phyloP scores from a whole-genome alignment of 2,797 vertebrate genomes.

The Discoglossus pictus region DNA sequence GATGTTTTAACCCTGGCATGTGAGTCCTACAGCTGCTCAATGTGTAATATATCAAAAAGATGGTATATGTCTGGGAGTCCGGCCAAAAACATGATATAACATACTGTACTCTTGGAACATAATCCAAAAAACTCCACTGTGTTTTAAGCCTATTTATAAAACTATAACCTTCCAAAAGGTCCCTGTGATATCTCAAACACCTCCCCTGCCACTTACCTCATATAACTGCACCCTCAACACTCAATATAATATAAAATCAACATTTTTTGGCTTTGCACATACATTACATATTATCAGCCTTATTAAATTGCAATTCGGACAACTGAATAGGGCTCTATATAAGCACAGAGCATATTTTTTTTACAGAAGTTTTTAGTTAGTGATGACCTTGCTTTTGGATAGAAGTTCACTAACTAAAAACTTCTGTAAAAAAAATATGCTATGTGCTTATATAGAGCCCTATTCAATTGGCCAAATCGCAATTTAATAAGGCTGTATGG shows the following conservation, averaged over 20 bases:
- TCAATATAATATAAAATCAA: neutral
- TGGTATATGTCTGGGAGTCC: conserved; percentile 39
- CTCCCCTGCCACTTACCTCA: conserved; percentile 13
- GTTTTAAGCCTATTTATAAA: conserved; percentile 48
- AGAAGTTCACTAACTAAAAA: too few species aligned
- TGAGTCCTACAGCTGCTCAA: conserved; percentile 19
- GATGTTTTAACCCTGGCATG: conserved; percentile 13
- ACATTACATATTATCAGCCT: too few species aligned
- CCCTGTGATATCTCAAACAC: conserved; percentile 31
- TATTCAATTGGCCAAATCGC: too few species aligned
- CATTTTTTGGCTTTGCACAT: too few species aligned
- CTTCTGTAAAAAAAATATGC: too few species aligned
- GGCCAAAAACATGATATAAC: conserved; percentile 33
- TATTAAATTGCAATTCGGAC: too few species aligned
- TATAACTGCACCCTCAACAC: conserved; percentile 8
- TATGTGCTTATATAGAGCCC: too few species aligned
- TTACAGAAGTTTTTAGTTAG: too few species aligned
- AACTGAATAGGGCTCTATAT: too few species aligned
- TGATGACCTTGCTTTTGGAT: too few species aligned
- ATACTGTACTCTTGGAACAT: conserved; percentile 33
- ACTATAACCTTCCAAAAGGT: conserved; percentile 37
- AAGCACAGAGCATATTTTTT: too few species aligned
- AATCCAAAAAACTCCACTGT: conserved; percentile 35
- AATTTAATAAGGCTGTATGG: too few species aligned
- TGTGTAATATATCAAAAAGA: conserved; percentile 32